These are phyloP conservation scores for Sinocyclocheilus maitianheensis DNA, from an alignment of 2,113 vertebrate genomes.

Conservation along the genomic window DNA sequence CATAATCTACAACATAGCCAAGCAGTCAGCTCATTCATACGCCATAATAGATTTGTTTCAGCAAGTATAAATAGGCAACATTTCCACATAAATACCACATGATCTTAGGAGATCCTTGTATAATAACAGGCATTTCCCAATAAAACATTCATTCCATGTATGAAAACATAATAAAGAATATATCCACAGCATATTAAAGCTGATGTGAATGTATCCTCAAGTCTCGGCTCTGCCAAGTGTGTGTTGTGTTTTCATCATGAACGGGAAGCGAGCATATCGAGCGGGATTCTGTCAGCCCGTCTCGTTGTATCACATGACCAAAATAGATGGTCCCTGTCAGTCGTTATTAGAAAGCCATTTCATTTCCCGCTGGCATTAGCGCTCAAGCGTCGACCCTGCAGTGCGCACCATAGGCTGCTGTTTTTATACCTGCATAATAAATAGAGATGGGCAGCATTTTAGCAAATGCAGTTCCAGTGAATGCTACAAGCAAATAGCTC, in stretches of 20 bases:
- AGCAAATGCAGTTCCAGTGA: constrained; percentile 55
- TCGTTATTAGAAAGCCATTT: constrained; percentile 71
- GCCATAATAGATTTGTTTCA: neutral
- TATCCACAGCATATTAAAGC: neutral
- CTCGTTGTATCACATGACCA: constrained; percentile 68
- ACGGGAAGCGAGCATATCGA: constrained; percentile 60
- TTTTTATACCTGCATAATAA: constrained; percentile 60
- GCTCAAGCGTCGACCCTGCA: constrained; percentile 36
- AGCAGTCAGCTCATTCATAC: neutral
- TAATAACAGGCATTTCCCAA: constrained; percentile 32
- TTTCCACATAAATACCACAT: neutral
- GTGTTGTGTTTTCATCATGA: constrained; percentile 41
- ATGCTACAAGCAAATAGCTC: constrained; percentile 52
- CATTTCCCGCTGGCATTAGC: constrained; percentile 69
- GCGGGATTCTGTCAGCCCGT: constrained; percentile 46
- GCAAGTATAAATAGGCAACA: constrained; percentile 8
- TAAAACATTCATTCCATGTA: constrained; percentile 48
- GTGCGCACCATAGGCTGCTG: constrained; percentile 32
- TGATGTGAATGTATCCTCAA: constrained; percentile 27
- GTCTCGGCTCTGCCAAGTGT: neutral
- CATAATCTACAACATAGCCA: neutral
- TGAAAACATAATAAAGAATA: constrained; percentile 52
- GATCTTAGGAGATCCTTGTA: constrained; percentile 14
- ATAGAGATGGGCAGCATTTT: constrained; percentile 55
- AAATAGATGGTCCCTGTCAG: constrained; percentile 74